phyloP scores from a whole-genome alignment of 2,797 vertebrate species.

The Pyrocephalus nanus region DNA sequence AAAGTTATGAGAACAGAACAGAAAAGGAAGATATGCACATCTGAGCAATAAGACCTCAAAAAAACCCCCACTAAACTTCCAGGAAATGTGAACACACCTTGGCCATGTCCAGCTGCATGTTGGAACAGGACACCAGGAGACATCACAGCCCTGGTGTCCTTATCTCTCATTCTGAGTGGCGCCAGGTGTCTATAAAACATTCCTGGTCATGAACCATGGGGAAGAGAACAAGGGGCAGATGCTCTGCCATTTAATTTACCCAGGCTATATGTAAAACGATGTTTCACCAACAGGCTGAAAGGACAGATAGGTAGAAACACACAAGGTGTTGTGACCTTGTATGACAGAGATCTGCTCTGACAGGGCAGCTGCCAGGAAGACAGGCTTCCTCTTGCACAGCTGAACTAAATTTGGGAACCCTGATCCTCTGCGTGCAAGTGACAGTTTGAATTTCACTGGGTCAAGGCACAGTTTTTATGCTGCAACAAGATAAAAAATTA shows the following conservation, averaged over 20 bases:
- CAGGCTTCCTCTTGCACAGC: not conserved
- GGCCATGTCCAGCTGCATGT: rapidly evolving
- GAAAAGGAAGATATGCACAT: not conserved
- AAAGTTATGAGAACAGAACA: not conserved
- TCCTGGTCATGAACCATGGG: rapidly evolving
- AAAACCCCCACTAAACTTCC: not conserved
- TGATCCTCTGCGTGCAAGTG: not conserved
- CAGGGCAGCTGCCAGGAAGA: not conserved
- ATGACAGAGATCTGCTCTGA: not conserved
- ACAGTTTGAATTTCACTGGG: not conserved
- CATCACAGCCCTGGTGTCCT: not conserved
- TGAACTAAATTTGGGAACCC: constrained; percentile 16
- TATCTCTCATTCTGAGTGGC: not conserved
- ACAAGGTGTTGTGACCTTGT: not conserved
- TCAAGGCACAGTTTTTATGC: not conserved
- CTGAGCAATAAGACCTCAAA: not conserved
- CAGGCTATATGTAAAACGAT: not conserved
- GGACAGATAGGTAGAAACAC: not conserved
- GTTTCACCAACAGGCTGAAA: not conserved
- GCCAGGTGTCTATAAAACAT: not conserved
- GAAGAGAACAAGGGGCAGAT: not conserved
- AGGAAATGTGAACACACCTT: not conserved
- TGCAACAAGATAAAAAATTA: not conserved
- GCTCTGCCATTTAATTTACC: not conserved
- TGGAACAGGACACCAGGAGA: not conserved